Percentiles rank a stretch among this genome's conserved stretches.
phyloP scores from a whole-genome alignment of 2,113 vertebrate species.

The Misgurnus anguillicaudatus region DNA sequence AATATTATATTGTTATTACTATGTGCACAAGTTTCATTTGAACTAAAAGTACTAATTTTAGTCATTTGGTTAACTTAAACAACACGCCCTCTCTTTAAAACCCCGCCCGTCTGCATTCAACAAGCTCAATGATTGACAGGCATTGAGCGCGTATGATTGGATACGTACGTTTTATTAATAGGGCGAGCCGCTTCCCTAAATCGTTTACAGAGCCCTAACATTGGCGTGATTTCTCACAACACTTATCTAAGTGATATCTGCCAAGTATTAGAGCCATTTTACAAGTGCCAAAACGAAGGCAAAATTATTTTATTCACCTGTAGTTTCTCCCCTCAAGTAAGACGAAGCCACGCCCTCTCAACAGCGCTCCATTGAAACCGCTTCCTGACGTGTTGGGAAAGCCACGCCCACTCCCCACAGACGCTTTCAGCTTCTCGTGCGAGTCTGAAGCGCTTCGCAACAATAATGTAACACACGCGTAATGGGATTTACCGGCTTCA shows the following conservation, averaged over 20 bases:
- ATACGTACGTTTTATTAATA: not conserved
- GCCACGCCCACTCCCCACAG: slow-evolving; percentile 45
- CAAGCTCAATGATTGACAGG: not conserved
- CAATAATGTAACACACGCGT: slow-evolving; percentile 55
- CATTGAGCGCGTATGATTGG: not conserved
- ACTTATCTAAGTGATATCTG: not conserved
- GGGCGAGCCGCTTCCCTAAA: not conserved
- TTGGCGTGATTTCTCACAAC: not conserved
- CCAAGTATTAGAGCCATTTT: not conserved
- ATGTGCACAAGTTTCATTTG: not conserved
- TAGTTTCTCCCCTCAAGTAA: not conserved
- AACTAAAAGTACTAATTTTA: not conserved
- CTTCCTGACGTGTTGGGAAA: slow-evolving; percentile 23
- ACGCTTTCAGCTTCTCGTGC: slow-evolving; percentile 26
- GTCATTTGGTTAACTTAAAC: not conserved
- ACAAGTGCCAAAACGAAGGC: not conserved
- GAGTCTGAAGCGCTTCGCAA: slow-evolving; percentile 50
- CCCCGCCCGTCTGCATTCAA: not conserved
- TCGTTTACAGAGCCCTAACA: not conserved
- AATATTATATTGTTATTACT: too few species aligned
- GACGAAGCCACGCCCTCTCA: not conserved
- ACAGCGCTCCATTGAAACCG: slow-evolving; percentile 27
- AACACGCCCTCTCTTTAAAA: not conserved
- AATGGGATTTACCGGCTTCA: slow-evolving; percentile 53
- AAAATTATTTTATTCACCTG: slow-evolving; percentile 9